Base-by-base conservation (phyloP, 1,140 invertebrate species). In the Drosophila navojoa region DNA sequence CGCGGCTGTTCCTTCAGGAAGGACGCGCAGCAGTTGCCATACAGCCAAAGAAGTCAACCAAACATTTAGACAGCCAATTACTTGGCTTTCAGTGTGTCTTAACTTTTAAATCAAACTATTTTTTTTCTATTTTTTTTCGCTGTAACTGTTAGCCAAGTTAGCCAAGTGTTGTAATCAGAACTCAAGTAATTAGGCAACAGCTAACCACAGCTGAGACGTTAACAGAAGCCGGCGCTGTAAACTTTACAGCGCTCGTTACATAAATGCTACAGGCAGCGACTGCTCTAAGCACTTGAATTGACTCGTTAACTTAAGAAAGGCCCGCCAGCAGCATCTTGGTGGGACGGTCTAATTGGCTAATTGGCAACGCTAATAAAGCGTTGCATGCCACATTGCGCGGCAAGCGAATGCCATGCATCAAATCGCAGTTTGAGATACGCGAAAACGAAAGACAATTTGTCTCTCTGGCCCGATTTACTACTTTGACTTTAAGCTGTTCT, bases 1-100 rank as follows among this genome's bases (percentile, higher is more conserved):
- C 79, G 79, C 76, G 87, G 79, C 61, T 66, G 82, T 73, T 90
- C 82, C 89, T 89, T 81, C 82, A 91, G 89, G 79, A 90, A 90
- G 82, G 86, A 90, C 87, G 89, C 82, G 77, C 77, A 70, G 81
- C 80, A 90, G 58, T 72, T 77, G 15, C 60, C 52, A 63, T 42
- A 27, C 13, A 59, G 42, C n/a, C 45, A 73, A 50, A 35, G 53
- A 70, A 71, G 38, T n/a, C 47, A 54, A 47, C 38, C 49, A 71
- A 16, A 5, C 42, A 45, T 6, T 45, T 16, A 45, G 27, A 13
- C 25, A 71, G 68, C 53, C 50, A 40, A 13, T 67, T 45, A 72
- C 54, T 58, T 71, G 59, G 53, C 45, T 29, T 35, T 57, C 3
- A 49, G 55, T 54, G 19, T 52, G 38, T 64, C 42, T 45, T 16